Evolutionary conservation across 2,797 vertebrate genomes (phyloP), one percentile per base, ranked within the genome.

Genomic region (Coluber constrictor): DNA sequence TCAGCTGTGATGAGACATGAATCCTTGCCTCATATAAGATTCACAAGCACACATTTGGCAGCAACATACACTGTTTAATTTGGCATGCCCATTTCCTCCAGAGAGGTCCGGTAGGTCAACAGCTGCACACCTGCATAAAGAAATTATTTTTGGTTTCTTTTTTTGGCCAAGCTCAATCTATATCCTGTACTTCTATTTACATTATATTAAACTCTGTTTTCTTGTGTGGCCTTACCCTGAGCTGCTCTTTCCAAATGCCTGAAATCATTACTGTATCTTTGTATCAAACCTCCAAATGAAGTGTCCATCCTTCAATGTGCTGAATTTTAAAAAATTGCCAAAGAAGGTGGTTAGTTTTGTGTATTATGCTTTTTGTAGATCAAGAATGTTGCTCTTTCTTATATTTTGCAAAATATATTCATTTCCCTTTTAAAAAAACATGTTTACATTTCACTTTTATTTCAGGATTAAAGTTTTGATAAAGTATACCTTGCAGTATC

Each of bases 291-390:
- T 97, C 95, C 95, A 94, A 95, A 96, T 96, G 96, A 97, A 95
- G 96, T 92, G 96, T 97, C 97, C 97, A 95, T 93, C 92, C 96
- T 97, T 96, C 97, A 96, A 88, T 91, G 7, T 79, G 93, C 93
- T 96, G 95, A 95, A 97, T 94, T 79, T 59, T 9, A 37, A 94
- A 92, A 9, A 94, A 92, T 95, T 96, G 96, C 97, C 96, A 97
- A 95, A 51, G 93, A 93, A 96, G 95, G 96, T 95, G 95, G 20
- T 47, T 83, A 12, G 20, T 83, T 47, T 83, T 83, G 20, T 25
- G 20, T 25, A 4, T 12, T 83, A 25, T 2, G 3, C 74, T 47
- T 47, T 47, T 25, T 11, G 37, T 20, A 47, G 1, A 11, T 23
- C 4, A 0, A 83, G 37, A 47, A 83, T 25, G 8, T 79, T 79